These are phyloP conservation scores for Acestrorhynchus altus DNA, from an alignment of 2,797 vertebrate genomes.

Conservation along the genomic window DNA sequence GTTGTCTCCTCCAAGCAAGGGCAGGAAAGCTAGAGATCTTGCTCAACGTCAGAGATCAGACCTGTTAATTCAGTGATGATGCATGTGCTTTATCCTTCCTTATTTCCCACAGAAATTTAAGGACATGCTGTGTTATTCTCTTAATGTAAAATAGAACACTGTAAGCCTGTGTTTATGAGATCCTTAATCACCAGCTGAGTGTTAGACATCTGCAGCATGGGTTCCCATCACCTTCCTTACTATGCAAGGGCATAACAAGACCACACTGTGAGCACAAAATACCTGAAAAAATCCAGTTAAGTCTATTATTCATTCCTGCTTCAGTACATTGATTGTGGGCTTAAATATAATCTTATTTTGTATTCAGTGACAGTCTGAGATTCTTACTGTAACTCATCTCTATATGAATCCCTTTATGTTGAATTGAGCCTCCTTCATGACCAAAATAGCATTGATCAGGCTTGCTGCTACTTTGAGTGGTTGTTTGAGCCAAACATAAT, in stretches of 20 bases:
- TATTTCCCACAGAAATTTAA: slow-evolving; percentile 16
- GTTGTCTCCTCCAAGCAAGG: not conserved
- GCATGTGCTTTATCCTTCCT: not conserved
- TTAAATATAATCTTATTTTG: slow-evolving; percentile 18
- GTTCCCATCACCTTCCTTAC: slow-evolving; percentile 44
- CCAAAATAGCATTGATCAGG: slow-evolving; percentile 23
- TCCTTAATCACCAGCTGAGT: slow-evolving; percentile 52
- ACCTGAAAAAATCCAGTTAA: not conserved
- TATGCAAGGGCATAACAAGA: slow-evolving; percentile 28
- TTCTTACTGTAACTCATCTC: not conserved
- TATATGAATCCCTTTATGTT: not conserved
- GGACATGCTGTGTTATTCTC: not conserved
- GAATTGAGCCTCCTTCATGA: slow-evolving; percentile 13
- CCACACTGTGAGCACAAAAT: slow-evolving; percentile 28
- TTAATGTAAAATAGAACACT: not conserved
- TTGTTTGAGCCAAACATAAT: slow-evolving; percentile 21
- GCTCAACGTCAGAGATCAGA: slow-evolving; percentile 3
- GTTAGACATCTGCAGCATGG: slow-evolving; percentile 33
- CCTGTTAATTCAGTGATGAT: slow-evolving; percentile 26
- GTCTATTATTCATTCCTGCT: slow-evolving; percentile 10
- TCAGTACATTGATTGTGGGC: slow-evolving; percentile 7
- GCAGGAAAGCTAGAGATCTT: not conserved
- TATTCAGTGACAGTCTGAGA: not conserved
- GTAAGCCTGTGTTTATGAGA: slow-evolving; percentile 47
- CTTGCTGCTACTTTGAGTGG: not conserved